A percentile compares a stretch with the other conserved stretches of the same genome.
Conservation (phyloP, 2,888 invertebrate species). For the Drosophila heteroneura region DNA sequence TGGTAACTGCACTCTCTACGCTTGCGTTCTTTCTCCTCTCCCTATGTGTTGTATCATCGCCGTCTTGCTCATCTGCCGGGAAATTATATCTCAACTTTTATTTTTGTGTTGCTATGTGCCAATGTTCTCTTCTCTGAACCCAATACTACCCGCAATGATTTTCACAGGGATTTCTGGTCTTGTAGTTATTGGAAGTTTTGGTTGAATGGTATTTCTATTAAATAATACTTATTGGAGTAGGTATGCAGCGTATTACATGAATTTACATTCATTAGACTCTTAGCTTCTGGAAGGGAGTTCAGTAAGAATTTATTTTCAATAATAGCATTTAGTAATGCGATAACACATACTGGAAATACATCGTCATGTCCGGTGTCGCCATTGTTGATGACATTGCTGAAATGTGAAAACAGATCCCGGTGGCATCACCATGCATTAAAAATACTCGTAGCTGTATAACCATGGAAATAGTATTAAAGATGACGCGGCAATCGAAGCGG, state of each 20-base stretch:
- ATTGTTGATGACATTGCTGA: slow-evolving; percentile 43
- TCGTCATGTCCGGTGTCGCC: slow-evolving; percentile 36
- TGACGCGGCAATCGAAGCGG: slow-evolving; percentile 28
- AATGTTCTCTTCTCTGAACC: slow-evolving; percentile 14
- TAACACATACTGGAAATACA: slow-evolving; percentile 34
- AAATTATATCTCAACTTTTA: slow-evolving; percentile 45
- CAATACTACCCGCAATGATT: slow-evolving; percentile 28
- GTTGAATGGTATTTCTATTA: slow-evolving; percentile 4
- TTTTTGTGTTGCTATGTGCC: slow-evolving; percentile 50
- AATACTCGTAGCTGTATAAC: neutral
- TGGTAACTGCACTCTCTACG: slow-evolving; percentile 37
- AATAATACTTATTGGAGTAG: neutral
- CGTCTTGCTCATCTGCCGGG: slow-evolving; percentile 30
- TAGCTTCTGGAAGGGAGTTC: neutral
- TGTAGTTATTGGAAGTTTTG: slow-evolving; percentile 18
- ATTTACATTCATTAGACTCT: neutral
- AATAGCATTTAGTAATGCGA: slow-evolving; percentile 6
- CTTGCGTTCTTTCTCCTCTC: slow-evolving; percentile 23
- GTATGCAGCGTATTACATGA: neutral
- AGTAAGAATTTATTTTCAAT: slow-evolving; percentile 9
- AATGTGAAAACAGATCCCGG: slow-evolving; percentile 39
- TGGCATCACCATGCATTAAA: slow-evolving; percentile 1
- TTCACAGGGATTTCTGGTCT: slow-evolving; percentile 39
- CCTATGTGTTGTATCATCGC: slow-evolving; percentile 9
- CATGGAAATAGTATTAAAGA: slow-evolving; percentile 34